Percentiles rank a stretch among this genome's conserved stretches.
These are phyloP conservation scores for Cephus nigrinus DNA, from an alignment of 2,888 invertebrate genomes.

Conservation along the genomic window DNA sequence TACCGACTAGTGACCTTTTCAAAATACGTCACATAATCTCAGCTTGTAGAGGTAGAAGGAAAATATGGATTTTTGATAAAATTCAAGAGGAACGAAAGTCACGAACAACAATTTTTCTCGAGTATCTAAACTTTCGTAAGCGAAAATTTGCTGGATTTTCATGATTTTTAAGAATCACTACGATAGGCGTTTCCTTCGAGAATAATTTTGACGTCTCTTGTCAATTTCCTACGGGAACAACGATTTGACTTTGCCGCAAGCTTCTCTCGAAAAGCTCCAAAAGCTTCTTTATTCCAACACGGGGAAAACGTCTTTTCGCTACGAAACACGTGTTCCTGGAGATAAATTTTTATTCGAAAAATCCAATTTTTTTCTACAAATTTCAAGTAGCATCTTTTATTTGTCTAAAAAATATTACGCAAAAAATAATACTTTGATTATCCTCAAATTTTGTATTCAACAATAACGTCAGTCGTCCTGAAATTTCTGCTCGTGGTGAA, in stretches of 20 bases:
- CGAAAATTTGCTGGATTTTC: background rate
- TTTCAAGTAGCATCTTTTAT: background rate
- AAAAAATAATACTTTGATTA: background rate
- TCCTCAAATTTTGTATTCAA: background rate
- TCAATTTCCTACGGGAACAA: background rate
- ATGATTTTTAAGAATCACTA: background rate
- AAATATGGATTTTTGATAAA: background rate
- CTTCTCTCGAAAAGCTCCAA: background rate
- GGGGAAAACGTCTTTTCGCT: background rate
- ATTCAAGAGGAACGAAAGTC: background rate
- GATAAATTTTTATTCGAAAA: background rate
- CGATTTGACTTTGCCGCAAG: background rate
- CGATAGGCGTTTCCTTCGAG: background rate
- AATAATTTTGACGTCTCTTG: background rate
- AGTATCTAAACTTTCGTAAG: too few relatives aligned
- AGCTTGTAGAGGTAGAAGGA: background rate
- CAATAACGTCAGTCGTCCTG: background rate
- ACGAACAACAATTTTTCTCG: background rate
- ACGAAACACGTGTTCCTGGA: background rate
- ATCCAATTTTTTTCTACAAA: background rate
- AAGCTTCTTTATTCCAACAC: background rate
- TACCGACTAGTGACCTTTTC: background rate
- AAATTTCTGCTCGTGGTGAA: background rate
- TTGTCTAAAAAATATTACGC: background rate
- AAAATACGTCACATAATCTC: background rate